Evolutionary conservation across 92 coral and sea anemone genomes (phyloP).

Genomic region (Meandrina meandrites): DNA sequence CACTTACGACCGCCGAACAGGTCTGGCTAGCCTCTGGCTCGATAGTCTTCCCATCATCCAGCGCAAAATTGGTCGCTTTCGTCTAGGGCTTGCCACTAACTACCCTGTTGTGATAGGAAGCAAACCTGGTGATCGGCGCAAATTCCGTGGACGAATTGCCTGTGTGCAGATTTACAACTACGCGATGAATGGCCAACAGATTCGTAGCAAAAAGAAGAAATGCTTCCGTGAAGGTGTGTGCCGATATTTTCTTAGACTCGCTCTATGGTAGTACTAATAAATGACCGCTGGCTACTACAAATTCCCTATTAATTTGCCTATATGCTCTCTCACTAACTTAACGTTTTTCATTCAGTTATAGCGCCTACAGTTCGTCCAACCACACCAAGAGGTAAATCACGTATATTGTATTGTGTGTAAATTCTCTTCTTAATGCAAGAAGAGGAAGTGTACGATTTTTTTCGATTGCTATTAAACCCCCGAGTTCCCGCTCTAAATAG

Average conservation of each 20-base stretch:
- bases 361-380: constrained; percentile 26
- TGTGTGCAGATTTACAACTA: constrained; percentile 64
- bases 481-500: too few relatives aligned
- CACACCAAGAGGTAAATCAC: constrained; percentile 25
- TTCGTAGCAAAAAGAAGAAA: constrained; percentile 41
- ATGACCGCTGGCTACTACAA: too few relatives aligned
- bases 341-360: background rate
- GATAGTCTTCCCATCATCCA: constrained; percentile 43
- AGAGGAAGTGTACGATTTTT: too few relatives aligned
- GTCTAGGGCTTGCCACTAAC: constrained; percentile 55
- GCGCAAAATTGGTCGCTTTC: constrained; percentile 50
- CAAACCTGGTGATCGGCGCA: constrained; percentile 67
- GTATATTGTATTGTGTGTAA: background rate
- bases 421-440: too few relatives aligned
- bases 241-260: too few relatives aligned
- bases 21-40: constrained; percentile 59
- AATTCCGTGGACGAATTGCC: constrained; percentile 63
- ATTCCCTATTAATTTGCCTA: too few relatives aligned
- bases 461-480: too few relatives aligned
- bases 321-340: too few relatives aligned
- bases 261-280: too few relatives aligned
- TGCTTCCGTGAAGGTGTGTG: constrained; percentile 56
- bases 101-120: constrained; percentile 59
- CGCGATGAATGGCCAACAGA: constrained; percentile 49
- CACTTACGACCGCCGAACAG: constrained; percentile 57